Conservation (phyloP, 2,113 vertebrate species). For the Upupa epops region DNA sequence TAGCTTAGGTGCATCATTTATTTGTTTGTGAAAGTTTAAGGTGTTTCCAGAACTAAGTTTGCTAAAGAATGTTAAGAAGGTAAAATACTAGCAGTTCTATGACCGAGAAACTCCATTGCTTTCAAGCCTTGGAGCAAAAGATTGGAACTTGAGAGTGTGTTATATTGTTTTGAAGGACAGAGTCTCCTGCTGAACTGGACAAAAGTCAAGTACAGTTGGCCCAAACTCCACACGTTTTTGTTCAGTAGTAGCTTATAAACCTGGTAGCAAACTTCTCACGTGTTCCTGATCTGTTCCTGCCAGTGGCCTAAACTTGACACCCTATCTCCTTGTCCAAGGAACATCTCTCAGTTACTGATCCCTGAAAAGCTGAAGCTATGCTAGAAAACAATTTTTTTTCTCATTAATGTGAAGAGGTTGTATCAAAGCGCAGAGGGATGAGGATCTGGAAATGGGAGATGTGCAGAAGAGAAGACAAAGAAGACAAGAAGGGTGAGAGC, state of each 20-base stretch:
- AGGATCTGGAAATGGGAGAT: not conserved
- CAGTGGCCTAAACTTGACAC: not conserved
- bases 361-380: not conserved
- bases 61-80: not conserved
- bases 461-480: not conserved
- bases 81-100: not conserved
- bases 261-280: not conserved
- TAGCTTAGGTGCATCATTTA: not conserved
- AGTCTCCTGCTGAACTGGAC: not conserved
- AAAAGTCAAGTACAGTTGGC: not conserved
- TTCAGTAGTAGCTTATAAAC: not conserved
- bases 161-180: not conserved
- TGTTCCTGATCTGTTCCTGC: not conserved
- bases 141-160: not conserved
- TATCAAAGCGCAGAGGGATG: not conserved
- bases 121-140: not conserved
- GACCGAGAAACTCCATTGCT: not conserved
- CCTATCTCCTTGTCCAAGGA: not conserved
- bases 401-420: not conserved
- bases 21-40: not conserved
- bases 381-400: not conserved
- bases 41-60: not conserved
- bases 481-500: not conserved
- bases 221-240: not conserved
- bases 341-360: not conserved